Evolutionary conservation across 1,140 invertebrate species (phyloP), one percentile per base, ranked within the genome.

Genomic region (Trissolcus basalis): DNA sequence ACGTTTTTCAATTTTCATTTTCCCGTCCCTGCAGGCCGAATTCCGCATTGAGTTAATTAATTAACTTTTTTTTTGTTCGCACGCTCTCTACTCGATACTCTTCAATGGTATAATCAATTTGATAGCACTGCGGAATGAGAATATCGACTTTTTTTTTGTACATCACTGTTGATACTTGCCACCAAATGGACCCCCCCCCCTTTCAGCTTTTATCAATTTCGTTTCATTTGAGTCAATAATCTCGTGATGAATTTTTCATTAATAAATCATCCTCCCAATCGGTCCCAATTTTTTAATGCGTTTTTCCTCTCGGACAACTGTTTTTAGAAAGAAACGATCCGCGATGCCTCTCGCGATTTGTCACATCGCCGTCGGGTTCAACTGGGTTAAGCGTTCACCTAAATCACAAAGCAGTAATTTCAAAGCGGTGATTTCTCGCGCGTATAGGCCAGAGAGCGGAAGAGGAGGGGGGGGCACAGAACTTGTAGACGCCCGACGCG

Each of bases 351-450:
- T 4, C 16, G 45, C 49, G 54, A 78, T 78, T 80, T 73, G 69
- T 76, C 64, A 69, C 44, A 10, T 9, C 35, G 60, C 55, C 56
- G 60, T 41, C 16, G 27, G 50, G 54, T 70, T 71, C 69, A 80
- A 78, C 63, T 76, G 55, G 77, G 77, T 77, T 80, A 78, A 80
- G 50, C 75, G 75, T 56, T 55, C 49, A 48, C 68, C 75, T 77
- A 72, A 78, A 79, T 83, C 78, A 77, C 73, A 39, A 39, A 51
- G 69, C 71, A 70, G 69, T 79, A 77, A 81, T 81, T 83, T 83
- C 80, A 76, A 81, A 78, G n/a, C 78, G 79, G 78, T 65, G 78
- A 79, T 82, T 71, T 61, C 56, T 63, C 45, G 61, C 41, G 60
- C 41, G 60, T 51, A 67, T 69, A 69, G 53, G 58, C 75, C 33